Evolutionary conservation across 2,888 invertebrate species (phyloP).

Genomic region (Phytoseiulus persimilis): DNA sequence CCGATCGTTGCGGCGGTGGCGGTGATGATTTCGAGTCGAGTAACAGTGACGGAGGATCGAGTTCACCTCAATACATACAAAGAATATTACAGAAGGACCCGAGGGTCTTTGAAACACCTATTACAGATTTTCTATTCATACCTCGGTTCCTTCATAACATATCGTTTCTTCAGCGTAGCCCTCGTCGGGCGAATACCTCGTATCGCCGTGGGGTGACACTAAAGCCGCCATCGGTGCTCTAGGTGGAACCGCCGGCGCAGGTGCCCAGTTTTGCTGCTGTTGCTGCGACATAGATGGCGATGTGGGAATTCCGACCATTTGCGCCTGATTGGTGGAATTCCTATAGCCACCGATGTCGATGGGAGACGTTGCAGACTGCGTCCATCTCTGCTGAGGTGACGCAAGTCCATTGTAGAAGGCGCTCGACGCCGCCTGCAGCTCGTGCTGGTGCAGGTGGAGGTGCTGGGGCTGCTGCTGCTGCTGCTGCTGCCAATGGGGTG

Average conservation of each 20-base stretch:
- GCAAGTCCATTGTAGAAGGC: neutral
- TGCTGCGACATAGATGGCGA: neutral
- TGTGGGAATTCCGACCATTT: neutral
- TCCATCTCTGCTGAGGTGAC: neutral
- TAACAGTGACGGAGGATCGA: neutral
- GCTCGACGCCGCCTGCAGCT: neutral
- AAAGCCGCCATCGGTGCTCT: slow-evolving; percentile 63
- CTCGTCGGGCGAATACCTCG: slow-evolving; percentile 75
- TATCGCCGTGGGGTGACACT: slow-evolving; percentile 52
- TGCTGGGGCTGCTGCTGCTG: neutral
- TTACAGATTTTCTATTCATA: slow-evolving; percentile 41
- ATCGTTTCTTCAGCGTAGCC: slow-evolving; percentile 57
- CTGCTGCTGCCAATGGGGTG: slow-evolving; percentile 14
- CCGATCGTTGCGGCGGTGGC: neutral
- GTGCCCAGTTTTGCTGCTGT: slow-evolving; percentile 57
- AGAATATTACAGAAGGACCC: slow-evolving; percentile 5
- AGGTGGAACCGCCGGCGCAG: slow-evolving; percentile 71
- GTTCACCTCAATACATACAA: neutral
- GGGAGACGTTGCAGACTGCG: neutral
- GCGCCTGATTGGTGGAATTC: neutral
- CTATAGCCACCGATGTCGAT: neutral
- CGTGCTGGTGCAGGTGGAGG: neutral
- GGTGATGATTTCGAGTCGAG: neutral
- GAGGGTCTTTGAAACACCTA: slow-evolving; percentile 5
- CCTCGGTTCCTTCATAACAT: slow-evolving; percentile 45